phyloP scores from a whole-genome alignment of 2,797 vertebrate species.

The Alcedo atthis region DNA sequence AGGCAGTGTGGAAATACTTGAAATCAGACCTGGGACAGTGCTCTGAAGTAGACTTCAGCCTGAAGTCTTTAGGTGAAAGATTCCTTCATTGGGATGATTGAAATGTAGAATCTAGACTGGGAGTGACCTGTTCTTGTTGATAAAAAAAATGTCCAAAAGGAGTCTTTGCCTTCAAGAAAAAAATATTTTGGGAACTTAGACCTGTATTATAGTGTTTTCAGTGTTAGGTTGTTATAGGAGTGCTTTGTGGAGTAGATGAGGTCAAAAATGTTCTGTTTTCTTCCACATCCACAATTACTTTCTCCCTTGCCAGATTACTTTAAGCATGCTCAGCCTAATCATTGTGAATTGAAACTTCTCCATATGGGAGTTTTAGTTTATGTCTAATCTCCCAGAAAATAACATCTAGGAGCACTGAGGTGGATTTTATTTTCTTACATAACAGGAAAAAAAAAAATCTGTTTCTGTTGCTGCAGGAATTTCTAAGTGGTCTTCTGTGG shows the following conservation, averaged over 20 bases:
- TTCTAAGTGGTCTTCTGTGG: conserved; percentile 14
- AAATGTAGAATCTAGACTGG: neutral
- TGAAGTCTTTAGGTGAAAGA: neutral
- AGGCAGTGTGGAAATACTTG: neutral
- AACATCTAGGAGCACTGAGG: neutral
- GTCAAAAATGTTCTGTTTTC: neutral
- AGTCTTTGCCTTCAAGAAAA: neutral
- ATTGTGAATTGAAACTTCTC: neutral
- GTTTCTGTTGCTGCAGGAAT: conserved; percentile 18
- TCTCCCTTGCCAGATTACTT: neutral
- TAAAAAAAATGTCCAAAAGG: neutral
- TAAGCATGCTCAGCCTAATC: neutral
- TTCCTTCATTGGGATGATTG: neutral
- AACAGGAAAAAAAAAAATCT: neutral
- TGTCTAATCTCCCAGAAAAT: neutral
- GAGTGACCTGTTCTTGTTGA: neutral
- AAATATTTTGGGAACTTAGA: neutral
- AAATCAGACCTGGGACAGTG: neutral
- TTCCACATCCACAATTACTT: neutral
- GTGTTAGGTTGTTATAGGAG: neutral
- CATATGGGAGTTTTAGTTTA: neutral
- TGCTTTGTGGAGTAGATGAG: neutral
- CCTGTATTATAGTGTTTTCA: neutral
- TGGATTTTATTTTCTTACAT: conserved; percentile 24
- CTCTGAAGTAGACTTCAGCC: neutral